These are phyloP conservation scores for Pyrochroa serraticornis DNA, from an alignment of 2,888 invertebrate species.

Conservation along the genomic window DNA sequence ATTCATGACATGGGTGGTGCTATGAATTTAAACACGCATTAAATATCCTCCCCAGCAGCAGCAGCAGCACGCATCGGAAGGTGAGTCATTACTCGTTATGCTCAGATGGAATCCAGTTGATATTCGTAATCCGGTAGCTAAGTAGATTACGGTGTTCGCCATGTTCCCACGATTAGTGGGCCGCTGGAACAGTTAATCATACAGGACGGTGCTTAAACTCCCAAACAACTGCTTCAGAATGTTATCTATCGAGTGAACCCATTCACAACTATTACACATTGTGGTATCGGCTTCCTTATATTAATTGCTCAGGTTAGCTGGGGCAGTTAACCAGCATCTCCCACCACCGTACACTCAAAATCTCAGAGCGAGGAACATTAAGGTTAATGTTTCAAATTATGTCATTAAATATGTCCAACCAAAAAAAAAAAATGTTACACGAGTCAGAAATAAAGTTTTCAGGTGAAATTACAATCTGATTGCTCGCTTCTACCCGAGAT, in stretches of 20 bases:
- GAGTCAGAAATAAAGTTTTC: too few species aligned
- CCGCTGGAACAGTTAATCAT: slow-evolving; percentile 45
- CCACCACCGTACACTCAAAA: neutral
- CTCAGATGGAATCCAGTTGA: slow-evolving; percentile 44
- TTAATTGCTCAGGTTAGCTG: slow-evolving; percentile 9
- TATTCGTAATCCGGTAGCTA: slow-evolving; percentile 53
- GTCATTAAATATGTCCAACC: too few species aligned
- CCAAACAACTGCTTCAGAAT: slow-evolving; percentile 33
- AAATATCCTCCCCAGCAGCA: slow-evolving; percentile 12
- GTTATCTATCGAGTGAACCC: slow-evolving; percentile 27
- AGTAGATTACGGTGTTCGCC: slow-evolving; percentile 51
- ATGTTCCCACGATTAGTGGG: slow-evolving; percentile 50
- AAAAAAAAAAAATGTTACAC: too few species aligned
- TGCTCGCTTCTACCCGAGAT: too few species aligned
- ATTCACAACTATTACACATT: slow-evolving; percentile 31
- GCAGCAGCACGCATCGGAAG: slow-evolving; percentile 7
- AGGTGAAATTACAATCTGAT: too few species aligned
- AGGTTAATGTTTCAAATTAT: neutral
- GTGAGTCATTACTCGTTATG: slow-evolving; percentile 38
- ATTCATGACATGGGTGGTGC: slow-evolving; percentile 35
- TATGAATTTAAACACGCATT: slow-evolving; percentile 19
- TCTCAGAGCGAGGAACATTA: neutral
- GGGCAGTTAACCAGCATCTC: neutral
- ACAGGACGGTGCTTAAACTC: slow-evolving; percentile 36
- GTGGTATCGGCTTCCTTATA: slow-evolving; percentile 23